Evolutionary conservation across 2,113 vertebrate species (phyloP).

Genomic region (Phylloscopus whistleri): DNA sequence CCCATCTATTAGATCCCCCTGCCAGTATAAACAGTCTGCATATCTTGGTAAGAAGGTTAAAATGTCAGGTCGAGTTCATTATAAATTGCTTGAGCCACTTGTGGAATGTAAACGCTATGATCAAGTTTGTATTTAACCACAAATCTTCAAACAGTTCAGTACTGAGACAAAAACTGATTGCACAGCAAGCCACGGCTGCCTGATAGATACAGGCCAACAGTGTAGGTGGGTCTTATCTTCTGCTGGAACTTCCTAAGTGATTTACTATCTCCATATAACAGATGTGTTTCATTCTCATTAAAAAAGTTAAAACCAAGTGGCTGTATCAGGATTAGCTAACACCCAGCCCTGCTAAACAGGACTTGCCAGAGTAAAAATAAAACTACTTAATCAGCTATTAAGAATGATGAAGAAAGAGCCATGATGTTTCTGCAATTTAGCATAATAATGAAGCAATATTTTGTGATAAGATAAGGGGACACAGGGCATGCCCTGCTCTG

Average conservation of each 20-base stretch:
- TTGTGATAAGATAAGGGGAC: background rate
- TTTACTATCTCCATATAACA: background rate
- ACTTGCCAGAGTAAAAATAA: background rate
- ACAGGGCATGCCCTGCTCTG: background rate
- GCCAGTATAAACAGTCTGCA: background rate
- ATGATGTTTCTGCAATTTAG: background rate
- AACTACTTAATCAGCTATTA: background rate
- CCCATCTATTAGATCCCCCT: background rate
- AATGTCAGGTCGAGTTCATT: background rate
- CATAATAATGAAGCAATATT: background rate
- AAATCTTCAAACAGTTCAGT: background rate
- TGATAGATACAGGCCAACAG: background rate
- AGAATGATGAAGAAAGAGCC: background rate
- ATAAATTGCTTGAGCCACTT: background rate
- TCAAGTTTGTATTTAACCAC: background rate
- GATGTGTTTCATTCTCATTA: background rate
- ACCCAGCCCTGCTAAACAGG: background rate
- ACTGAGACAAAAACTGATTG: background rate
- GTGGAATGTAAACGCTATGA: background rate
- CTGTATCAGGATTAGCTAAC: background rate
- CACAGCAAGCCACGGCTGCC: background rate
- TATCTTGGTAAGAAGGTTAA: conserved; percentile 14
- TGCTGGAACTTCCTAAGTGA: background rate
- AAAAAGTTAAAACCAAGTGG: background rate
- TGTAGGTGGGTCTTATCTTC: background rate